Base-by-base conservation (phyloP, 2,888 invertebrate species). In the Ophioninae sp. region DNA sequence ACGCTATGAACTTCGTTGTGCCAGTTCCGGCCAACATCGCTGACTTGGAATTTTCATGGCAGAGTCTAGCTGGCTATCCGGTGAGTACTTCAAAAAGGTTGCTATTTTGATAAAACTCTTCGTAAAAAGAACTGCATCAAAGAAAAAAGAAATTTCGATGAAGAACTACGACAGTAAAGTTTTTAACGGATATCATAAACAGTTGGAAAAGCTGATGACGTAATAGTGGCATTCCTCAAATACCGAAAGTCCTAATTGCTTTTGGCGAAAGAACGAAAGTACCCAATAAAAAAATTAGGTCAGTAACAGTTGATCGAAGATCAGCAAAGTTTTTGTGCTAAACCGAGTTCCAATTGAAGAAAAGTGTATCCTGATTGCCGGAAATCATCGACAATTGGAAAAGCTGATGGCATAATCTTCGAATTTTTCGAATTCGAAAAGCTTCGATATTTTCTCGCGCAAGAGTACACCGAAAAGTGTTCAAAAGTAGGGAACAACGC, bases 41-140 rank as follows among this genome's bases (percentile, higher is more conserved):
- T 30, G 96, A 97, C 91, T 94, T 97, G 88, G 96, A 96, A 93
- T 97, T 97, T 93, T 96, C 96, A 90, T 97, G 97, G 97, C 96
- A 97, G 91, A 96, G 96, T 87, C 94, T 97, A 70, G 95, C 95
- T 62, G 94, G 95, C 87, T 94, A 95, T 93, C 96, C 96, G 94
- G 97, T 97, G 93, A 95, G 95, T 93, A 86, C 41, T 30, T 68
- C 0, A 84, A 81, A 44, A 76, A 50, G 41, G 6, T 62, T 50
- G 41, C 39, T 64, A 10, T 13, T 20, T 44, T 44, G 8, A 39
- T 64, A 30, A 74, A 50, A 64, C n/a, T n/a, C n/a, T n/a, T n/a
- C n/a, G n/a, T n/a, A n/a, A n/a, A n/a, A n/a, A n/a, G n/a, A n/a
- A n/a, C 17, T 17, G 50, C 50, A 0, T 50, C 50, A 50, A 17